A percentile compares a stretch with the other conserved stretches of the same genome.
Conservation (phyloP, 2,888 invertebrate genomes). For the Stictocephala bisonia region DNA sequence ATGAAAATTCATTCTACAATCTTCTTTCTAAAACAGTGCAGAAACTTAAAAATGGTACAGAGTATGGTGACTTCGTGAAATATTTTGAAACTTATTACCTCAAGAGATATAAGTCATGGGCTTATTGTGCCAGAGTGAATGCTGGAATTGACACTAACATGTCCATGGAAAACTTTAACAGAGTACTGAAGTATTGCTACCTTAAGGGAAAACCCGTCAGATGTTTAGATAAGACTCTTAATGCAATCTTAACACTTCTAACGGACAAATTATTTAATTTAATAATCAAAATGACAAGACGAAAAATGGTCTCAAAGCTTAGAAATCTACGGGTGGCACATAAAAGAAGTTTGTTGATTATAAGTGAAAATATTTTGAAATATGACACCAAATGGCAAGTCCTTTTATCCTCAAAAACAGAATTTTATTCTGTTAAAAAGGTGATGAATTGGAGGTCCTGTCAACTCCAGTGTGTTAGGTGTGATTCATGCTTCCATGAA, state of each 20-base stretch:
- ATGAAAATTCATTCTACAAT: too few species aligned
- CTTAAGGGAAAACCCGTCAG: conserved; percentile 39
- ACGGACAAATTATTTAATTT: conserved; percentile 41
- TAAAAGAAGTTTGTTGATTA: conserved; percentile 24
- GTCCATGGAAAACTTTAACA: conserved; percentile 43
- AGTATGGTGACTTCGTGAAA: too few species aligned
- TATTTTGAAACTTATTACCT: too few species aligned
- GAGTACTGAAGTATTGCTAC: conserved; percentile 43
- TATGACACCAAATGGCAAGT: conserved; percentile 37
- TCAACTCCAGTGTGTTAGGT: conserved; percentile 17
- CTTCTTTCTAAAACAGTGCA: too few species aligned
- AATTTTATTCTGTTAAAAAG: conserved; percentile 26
- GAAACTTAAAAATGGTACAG: too few species aligned
- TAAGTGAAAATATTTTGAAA: conserved; percentile 12
- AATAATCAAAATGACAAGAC: conserved; percentile 19
- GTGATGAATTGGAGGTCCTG: conserved; percentile 27
- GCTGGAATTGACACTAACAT: conserved; percentile 46
- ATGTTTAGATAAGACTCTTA: conserved; percentile 36
- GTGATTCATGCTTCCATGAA: conserved; percentile 41
- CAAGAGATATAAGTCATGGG: too few species aligned
- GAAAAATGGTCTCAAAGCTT: conserved; percentile 18
- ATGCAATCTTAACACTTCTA: conserved; percentile 34
- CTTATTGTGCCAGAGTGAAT: conserved; percentile 41
- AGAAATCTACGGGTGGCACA: conserved; percentile 15
- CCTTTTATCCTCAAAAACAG: neutral